Conservation (phyloP, 2,888 invertebrate genomes). For the Ochropleura plecta region DNA sequence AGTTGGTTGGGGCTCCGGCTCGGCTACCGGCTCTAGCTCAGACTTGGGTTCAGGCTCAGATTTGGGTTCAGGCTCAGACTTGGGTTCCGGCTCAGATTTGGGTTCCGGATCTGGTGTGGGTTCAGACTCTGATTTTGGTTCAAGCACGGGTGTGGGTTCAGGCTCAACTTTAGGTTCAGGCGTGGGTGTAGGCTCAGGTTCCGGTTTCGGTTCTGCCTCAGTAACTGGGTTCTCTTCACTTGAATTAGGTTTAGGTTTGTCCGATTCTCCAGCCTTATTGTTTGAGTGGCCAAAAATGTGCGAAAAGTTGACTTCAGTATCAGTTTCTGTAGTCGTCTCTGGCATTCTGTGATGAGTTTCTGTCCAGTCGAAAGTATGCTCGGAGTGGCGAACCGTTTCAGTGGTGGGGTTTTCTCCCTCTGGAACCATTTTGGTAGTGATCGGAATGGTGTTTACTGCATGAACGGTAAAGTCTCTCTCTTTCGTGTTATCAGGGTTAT, state of each 20-base stretch:
- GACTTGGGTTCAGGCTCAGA: constrained; percentile 22
- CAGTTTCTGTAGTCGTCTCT: constrained; percentile 78
- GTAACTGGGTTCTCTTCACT: constrained; percentile 63
- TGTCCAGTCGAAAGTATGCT: constrained; percentile 80
- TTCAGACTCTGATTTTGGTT: constrained; percentile 62
- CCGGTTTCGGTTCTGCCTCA: constrained; percentile 50
- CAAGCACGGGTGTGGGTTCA: constrained; percentile 47
- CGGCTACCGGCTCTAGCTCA: neutral
- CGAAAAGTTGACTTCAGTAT: constrained; percentile 77
- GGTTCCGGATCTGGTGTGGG: constrained; percentile 45
- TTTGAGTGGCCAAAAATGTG: constrained; percentile 78
- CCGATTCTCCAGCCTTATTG: constrained; percentile 64
- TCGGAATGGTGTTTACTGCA: constrained; percentile 72
- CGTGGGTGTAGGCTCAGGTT: constrained; percentile 51
- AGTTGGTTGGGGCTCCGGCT: neutral
- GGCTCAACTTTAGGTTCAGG: constrained; percentile 52
- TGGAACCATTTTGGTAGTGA: constrained; percentile 71
- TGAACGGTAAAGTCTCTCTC: constrained; percentile 68
- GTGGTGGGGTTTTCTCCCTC: constrained; percentile 75
- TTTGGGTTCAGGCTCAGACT: constrained; percentile 44
- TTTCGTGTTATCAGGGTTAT: constrained; percentile 29
- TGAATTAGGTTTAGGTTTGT: constrained; percentile 57
- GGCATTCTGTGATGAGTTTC: constrained; percentile 73
- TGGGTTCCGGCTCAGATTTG: constrained; percentile 54
- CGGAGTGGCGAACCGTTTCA: constrained; percentile 64